Base-by-base conservation (phyloP, 1,140 invertebrate species). In the Kradibia gibbosae region DNA sequence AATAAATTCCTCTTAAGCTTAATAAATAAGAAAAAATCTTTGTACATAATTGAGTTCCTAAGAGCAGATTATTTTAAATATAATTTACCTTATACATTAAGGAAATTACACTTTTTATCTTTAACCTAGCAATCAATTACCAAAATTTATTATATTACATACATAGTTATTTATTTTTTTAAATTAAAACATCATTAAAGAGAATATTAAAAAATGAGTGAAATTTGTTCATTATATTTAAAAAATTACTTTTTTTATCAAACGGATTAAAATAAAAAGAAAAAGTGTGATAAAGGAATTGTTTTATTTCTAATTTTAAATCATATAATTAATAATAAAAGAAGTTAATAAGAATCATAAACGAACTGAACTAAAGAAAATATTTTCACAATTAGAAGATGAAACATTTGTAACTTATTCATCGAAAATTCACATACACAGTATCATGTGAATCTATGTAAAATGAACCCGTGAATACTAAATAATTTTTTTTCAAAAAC, bases 41-140 rank as follows among this genome's bases (percentile, higher is more conserved):
- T 50, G 42, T 70, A 65, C 48, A 81, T n/a, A 13, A 81, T 81
- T 74, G 31, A 74, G 36, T 72, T 79, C 60, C 50, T 72, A 80
- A 80, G 53, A 60, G 8, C 42, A 34, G 8, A 36, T 36, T 45
- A 70, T 45, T 70, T 45, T 36, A 42, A 70, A 42, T 62, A 8
- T 20, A 22, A 57, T 57, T 22, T 57, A 10, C 31, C 7, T 62
- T 25, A 62, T 28, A 25, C 31, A 62, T 53, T 50, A 5, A 31
- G 28, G 31, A 7, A 71, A 42, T 42, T 5, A 71, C 15, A n/a
- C 20, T 22, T 17, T 28, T 53, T 5, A 1, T 1, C 4, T 34
- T 45, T 55, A 55, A 50, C 25, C 53, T 39, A 25, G 22, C 17
- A 71, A 28, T 77, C 8, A 45, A 48, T 67, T 28, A 50, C 48